Percentiles rank a stretch among this genome's conserved stretches.
Conservation (phyloP, 2,888 invertebrate species). For the Cataglyphis altisquamis region DNA sequence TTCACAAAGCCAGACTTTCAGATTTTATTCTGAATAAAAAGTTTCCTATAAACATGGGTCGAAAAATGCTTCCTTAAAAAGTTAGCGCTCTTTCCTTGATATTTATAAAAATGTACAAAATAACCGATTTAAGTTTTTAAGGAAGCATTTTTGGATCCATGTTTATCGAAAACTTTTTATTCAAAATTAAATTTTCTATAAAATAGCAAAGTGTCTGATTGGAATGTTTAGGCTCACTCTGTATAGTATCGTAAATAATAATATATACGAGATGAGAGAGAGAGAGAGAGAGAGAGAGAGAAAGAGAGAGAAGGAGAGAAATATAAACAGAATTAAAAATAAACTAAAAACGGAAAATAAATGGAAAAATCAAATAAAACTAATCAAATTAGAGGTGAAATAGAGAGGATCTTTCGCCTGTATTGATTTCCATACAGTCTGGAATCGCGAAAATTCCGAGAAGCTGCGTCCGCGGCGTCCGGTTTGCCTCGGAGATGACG, state of each 20-base stretch:
- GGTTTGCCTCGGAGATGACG: slow-evolving; percentile 67
- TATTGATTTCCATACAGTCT: slow-evolving; percentile 38
- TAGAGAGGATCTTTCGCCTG: slow-evolving; percentile 43
- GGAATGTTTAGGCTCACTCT: too few relatives aligned
- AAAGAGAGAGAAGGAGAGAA: background rate
- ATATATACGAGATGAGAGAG: background rate
- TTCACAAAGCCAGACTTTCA: too few relatives aligned
- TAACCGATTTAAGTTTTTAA: too few relatives aligned
- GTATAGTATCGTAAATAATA: background rate
- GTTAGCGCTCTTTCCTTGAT: too few relatives aligned
- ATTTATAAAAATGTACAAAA: too few relatives aligned
- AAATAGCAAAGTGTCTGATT: too few relatives aligned
- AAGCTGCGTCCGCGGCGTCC: slow-evolving; percentile 69
- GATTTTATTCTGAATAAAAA: too few relatives aligned
- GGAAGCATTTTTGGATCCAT: too few relatives aligned
- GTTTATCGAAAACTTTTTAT: too few relatives aligned
- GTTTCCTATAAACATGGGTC: too few relatives aligned
- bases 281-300: background rate
- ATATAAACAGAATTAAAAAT: background rate
- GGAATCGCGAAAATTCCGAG: slow-evolving; percentile 65
- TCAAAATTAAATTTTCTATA: too few relatives aligned
- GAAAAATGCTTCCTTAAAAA: too few relatives aligned
- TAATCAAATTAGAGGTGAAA: slow-evolving; percentile 5
- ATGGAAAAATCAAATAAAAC: background rate
- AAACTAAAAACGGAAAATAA: background rate